A percentile compares a stretch with the other conserved stretches of the same genome.
Conservation (phyloP, 2,888 invertebrate genomes). For the Hypselothyrea guttata region DNA sequence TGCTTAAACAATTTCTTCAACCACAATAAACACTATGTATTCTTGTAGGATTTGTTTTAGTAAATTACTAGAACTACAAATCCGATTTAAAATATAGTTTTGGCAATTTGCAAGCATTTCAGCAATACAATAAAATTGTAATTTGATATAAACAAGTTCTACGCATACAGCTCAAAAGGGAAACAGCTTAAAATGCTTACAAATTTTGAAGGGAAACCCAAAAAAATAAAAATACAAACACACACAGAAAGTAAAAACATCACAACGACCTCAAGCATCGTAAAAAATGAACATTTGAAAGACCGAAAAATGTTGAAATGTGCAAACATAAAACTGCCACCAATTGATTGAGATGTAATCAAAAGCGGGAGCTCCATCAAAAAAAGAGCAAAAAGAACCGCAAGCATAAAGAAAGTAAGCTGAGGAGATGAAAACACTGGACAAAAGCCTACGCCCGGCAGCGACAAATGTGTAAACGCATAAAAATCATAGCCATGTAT, state of each 20-base stretch:
- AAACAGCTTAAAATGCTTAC: conserved; percentile 59
- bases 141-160: conserved; percentile 70
- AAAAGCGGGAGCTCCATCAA: conserved; percentile 48
- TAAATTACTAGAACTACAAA: conserved; percentile 28
- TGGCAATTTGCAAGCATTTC: conserved; percentile 43
- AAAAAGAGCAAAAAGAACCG: conserved; percentile 13
- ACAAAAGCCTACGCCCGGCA: conserved; percentile 14
- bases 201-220: conserved; percentile 57
- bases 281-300: conserved; percentile 67
- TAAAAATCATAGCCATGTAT: conserved; percentile 54
- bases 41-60: conserved; percentile 1
- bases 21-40: too few species aligned
- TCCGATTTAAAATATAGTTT: conserved; percentile 52
- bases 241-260: conserved; percentile 25
- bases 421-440: conserved; percentile 3
- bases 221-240: conserved; percentile 5
- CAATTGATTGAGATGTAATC: conserved; percentile 79
- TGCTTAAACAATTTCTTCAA: conserved; percentile 1
- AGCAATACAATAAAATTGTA: conserved; percentile 67
- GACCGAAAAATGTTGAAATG: conserved; percentile 68
- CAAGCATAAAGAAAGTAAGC: neutral
- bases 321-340: conserved; percentile 73
- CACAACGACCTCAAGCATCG: conserved; percentile 55
- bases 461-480: conserved; percentile 50
- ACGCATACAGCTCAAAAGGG: conserved; percentile 21